Percentiles rank a stretch among this genome's conserved stretches.
Conservation (phyloP, 2,113 vertebrate species). For the Calidris pugnax region DNA sequence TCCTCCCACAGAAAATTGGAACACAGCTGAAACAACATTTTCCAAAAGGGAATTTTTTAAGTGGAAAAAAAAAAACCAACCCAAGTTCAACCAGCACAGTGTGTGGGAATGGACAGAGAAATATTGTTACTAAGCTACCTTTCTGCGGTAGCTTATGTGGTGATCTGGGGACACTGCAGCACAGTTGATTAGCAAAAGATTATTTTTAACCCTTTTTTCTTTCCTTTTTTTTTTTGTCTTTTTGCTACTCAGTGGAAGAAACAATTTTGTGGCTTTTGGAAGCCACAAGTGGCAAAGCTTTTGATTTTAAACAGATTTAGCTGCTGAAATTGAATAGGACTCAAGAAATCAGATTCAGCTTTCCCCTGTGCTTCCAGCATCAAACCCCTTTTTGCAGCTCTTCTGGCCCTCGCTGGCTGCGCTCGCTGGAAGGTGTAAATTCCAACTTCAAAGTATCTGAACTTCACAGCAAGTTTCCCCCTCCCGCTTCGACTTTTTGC, state of each 20-base stretch:
- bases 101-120: slow-evolving; percentile 41
- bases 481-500: not conserved
- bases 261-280: not conserved
- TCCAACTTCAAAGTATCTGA: not conserved
- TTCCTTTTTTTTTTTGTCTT: not conserved
- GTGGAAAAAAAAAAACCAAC: not conserved
- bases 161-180: slow-evolving; percentile 32
- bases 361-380: not conserved
- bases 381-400: not conserved
- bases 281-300: not conserved
- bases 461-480: not conserved
- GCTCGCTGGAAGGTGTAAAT: not conserved
- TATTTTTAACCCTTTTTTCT: not conserved
- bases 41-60: not conserved
- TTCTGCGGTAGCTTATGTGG: not conserved
- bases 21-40: slow-evolving; percentile 49
- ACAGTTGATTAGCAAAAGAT: not conserved
- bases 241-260: not conserved
- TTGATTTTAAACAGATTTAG: not conserved
- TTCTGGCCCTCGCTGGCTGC: not conserved
- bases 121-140: slow-evolving; percentile 44
- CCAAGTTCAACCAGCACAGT: not conserved
- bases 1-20: slow-evolving; percentile 26
- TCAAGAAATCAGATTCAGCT: not conserved
- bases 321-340: not conserved